Conservation (phyloP, 2,113 vertebrate species). For the Lutjanus erythropterus region DNA sequence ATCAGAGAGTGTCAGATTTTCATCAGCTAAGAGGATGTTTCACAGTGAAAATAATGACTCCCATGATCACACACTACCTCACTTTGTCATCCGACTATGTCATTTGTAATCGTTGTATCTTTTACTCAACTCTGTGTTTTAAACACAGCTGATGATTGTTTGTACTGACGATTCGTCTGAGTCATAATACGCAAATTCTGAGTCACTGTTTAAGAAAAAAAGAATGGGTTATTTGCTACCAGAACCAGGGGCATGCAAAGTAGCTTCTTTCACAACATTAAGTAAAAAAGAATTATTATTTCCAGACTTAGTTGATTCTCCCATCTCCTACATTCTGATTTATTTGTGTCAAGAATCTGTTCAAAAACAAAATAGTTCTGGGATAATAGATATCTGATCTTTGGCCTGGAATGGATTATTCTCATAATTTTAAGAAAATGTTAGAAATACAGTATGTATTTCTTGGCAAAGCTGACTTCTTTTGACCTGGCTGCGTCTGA, state of each 20-base stretch:
- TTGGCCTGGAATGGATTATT: not conserved
- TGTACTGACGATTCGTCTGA: not conserved
- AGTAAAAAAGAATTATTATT: not conserved
- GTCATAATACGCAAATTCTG: not conserved
- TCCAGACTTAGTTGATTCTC: not conserved
- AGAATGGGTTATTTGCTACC: not conserved
- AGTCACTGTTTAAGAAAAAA: not conserved
- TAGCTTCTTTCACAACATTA: not conserved
- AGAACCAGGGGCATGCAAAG: not conserved
- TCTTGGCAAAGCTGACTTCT: constrained; percentile 1
- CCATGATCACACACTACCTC: too few species aligned
- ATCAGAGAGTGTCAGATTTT: too few species aligned
- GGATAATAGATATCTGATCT: not conserved
- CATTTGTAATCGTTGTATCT: too few species aligned
- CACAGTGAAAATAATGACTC: too few species aligned
- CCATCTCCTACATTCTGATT: too few species aligned
- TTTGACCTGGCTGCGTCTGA: not conserved
- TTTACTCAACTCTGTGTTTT: too few species aligned
- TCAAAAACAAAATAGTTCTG: not conserved
- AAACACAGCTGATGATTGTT: not conserved
- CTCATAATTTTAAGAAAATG: not conserved
- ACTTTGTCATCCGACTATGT: too few species aligned
- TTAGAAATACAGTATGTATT: not conserved
- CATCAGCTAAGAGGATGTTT: too few species aligned
- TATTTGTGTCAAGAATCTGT: not conserved